Percentiles rank a stretch among this genome's conserved stretches.
Evolutionary conservation across 2,888 invertebrate genomes (phyloP).

Genomic region (Leptopterna dolabrata): DNA sequence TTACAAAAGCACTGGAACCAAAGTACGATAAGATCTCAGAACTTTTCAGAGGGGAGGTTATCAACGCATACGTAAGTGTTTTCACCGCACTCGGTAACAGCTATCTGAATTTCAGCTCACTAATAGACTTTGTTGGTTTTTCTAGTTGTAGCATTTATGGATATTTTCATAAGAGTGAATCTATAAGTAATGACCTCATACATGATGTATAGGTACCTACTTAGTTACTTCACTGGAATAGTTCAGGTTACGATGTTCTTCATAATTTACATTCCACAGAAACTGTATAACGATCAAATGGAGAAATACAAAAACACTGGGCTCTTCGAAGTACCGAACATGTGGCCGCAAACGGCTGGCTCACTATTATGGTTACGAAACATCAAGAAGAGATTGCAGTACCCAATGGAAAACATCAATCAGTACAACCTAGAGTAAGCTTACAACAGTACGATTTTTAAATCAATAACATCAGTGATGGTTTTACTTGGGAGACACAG

Average conservation of each 20-base stretch:
- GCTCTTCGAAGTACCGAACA: constrained; percentile 70
- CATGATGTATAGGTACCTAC: too few species aligned
- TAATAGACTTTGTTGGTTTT: too few species aligned
- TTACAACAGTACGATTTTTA: background rate
- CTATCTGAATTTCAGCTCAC: too few species aligned
- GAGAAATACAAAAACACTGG: constrained; percentile 65
- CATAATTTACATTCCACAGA: constrained; percentile 57
- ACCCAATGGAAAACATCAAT: constrained; percentile 74
- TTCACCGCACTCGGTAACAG: too few species aligned
- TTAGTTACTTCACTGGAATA: background rate
- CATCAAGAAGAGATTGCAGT: constrained; percentile 71
- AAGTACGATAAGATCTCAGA: constrained; percentile 74
- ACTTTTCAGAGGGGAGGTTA: constrained; percentile 36
- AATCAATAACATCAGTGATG: background rate
- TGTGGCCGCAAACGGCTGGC: constrained; percentile 83
- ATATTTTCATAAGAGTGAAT: too few species aligned
- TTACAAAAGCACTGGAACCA: constrained; percentile 77
- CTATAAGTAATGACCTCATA: too few species aligned
- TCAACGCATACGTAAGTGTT: constrained; percentile 36
- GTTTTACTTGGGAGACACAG: too few species aligned
- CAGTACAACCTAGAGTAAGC: constrained; percentile 74
- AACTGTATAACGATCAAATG: constrained; percentile 65
- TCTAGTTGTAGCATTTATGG: too few species aligned
- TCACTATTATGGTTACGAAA: constrained; percentile 79
- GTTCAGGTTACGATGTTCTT: background rate